Evolutionary conservation across 1,140 invertebrate genomes (phyloP), one percentile per base, ranked within the genome.

Genomic region (Tachypleus tridentatus): DNA sequence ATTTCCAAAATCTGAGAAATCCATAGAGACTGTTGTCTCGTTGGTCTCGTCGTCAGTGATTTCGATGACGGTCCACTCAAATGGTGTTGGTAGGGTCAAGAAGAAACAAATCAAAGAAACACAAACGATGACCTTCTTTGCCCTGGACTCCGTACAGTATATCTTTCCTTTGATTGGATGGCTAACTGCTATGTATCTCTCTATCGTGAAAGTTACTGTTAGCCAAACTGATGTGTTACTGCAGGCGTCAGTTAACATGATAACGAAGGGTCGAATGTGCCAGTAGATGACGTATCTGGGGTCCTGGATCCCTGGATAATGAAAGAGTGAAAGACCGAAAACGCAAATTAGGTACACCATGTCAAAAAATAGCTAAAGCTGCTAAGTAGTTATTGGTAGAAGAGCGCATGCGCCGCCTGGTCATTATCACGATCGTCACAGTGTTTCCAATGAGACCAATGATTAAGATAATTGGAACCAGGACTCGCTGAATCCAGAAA

Each of bases 141-240:
- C 77, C 6, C 75, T 69, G n/a, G 73, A 74, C 69, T 85, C 83
- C 3, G 86, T 87, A 72, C 85, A 87, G 71, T 85, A 80, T 51
- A 84, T 80, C 76, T 85, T 85, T 49, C 87, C 85, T 68, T 83
- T 81, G 72, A 89, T 85, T 49, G 87, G 87, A 78, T 87, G 83
- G 68, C 85, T 85, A 7, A 89, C 86, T 29, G 85, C 87, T 61
- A 89, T 85, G 77, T 87, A 89, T 57, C 87, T 76, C 75, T 89
- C 87, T 62, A 88, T 79, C 4, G 87, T 89, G 73, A 89, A 89
- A 50, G 85, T 84, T 4, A 88, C 86, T 52, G 86, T 88, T 60
- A 89, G 76, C 86, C 87, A 89, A 56, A 87, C 85, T 49, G 85
- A 87, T 54, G 84, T 84, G 74, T 84, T 86, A 68, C 82, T 83